phyloP scores from a whole-genome alignment of 2,888 invertebrate species.

The Margaritifera margaritifera region DNA sequence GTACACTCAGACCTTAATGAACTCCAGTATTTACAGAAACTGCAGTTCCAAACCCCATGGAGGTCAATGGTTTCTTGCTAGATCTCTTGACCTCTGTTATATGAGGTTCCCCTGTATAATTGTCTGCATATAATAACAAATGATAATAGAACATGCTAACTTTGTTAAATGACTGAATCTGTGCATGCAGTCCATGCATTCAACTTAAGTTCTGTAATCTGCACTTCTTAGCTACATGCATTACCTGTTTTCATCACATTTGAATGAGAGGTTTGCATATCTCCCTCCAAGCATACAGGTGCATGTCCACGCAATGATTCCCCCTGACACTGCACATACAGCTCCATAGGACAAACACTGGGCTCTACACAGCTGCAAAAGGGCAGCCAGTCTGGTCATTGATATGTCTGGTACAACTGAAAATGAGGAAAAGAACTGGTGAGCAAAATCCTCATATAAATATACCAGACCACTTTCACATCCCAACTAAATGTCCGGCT shows the following conservation, averaged over 20 bases:
- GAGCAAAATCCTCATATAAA: not conserved
- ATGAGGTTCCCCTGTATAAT: too few species aligned
- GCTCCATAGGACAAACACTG: constrained; percentile 33
- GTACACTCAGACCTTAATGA: too few species aligned
- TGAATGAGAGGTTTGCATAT: constrained; percentile 39
- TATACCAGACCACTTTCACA: too few species aligned
- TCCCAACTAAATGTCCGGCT: not conserved
- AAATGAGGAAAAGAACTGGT: constrained; percentile 8
- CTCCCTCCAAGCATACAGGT: constrained; percentile 37
- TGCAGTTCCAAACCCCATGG: too few species aligned
- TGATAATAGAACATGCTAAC: too few species aligned
- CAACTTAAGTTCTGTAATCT: not conserved
- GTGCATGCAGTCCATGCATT: not conserved
- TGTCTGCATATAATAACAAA: too few species aligned
- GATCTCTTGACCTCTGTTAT: too few species aligned
- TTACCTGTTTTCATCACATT: constrained; percentile 28
- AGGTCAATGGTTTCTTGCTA: too few species aligned
- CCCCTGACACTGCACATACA: constrained; percentile 39
- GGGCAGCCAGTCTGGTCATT: constrained; percentile 37
- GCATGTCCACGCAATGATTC: constrained; percentile 43
- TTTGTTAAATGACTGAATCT: too few species aligned
- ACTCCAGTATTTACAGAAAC: too few species aligned
- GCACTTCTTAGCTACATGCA: not conserved
- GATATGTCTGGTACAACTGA: constrained; percentile 44
- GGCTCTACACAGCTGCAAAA: constrained; percentile 34